Evolutionary conservation across 2,888 invertebrate species (phyloP), one percentile per base, ranked within the genome.

Genomic region (Apeira syringaria): DNA sequence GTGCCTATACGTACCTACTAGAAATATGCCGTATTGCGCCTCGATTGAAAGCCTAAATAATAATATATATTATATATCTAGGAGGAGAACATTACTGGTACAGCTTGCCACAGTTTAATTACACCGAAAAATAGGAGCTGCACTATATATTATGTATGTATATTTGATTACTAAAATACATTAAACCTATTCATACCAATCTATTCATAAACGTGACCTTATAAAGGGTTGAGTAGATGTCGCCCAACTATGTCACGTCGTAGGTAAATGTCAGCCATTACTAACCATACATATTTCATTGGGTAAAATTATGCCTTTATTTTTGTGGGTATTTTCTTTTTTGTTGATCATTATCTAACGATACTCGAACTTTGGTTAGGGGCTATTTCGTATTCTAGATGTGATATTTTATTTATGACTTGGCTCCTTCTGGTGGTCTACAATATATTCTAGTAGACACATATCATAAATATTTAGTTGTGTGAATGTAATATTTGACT

Each of bases 221-320:
- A 41, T 18, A 57, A 62, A 64, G 60, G 64, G 66, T 68, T 68
- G 61, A 50, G 49, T 53, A 34, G 58, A 59, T 64, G 62, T 63
- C 61, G 56, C 55, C 47, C 57, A 59, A 68, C 56, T 61, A 52
- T 68, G 69, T 67, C 71, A 56, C 43, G 28, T 40, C 45, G 47
- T 40, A 31, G 47, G 24, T 51, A 50, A 54, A 45, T 48, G 48
- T 33, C 40, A 46, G 22, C n/a, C 36, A 40, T 40, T 40, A 44
- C 38, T 34, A 33, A 38, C 29, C 33, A 38, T 44, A 34, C 44
- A 44, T 44, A 38, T 34, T 44, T 34, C 20, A 44, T 34, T 11
- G 29, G 13, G 18, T 15, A 8, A 30, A 38, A 44, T 44, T 44
- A 44, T 22, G n/a, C 18, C 18, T 29, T 18, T 27, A 26, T 29